phyloP scores from a whole-genome alignment of 92 coral and sea anemone species.

The Phenganax stokvisi region DNA sequence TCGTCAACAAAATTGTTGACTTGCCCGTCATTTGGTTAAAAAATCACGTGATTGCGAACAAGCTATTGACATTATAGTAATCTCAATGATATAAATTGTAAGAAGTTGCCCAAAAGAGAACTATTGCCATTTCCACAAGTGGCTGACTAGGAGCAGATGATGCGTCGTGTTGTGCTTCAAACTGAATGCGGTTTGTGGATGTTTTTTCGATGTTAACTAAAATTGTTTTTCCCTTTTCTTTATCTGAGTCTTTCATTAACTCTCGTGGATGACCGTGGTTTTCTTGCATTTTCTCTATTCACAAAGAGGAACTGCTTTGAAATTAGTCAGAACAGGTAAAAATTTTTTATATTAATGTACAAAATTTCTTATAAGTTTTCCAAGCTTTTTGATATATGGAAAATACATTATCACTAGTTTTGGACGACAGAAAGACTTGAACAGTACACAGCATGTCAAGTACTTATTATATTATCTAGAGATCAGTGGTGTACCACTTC shows the following conservation, averaged over 20 bases:
- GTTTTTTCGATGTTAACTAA: background rate
- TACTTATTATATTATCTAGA: too few species aligned
- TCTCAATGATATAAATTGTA: background rate
- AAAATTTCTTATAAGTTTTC: too few species aligned
- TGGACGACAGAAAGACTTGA: too few species aligned
- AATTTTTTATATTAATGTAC: background rate
- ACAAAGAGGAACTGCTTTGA: constrained; percentile 33
- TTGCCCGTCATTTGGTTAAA: too few species aligned
- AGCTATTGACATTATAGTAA: background rate
- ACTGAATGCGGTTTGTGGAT: background rate
- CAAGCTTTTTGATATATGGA: too few species aligned
- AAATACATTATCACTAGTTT: too few species aligned
- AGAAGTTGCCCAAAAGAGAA: background rate
- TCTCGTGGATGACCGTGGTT: background rate
- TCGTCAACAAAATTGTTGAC: too few species aligned
- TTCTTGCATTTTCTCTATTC: constrained; percentile 13
- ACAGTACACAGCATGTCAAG: too few species aligned
- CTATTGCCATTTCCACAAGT: background rate
- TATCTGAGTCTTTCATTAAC: background rate
- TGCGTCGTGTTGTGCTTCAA: background rate
- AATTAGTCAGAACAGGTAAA: constrained; percentile 24
- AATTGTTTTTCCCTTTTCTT: background rate
- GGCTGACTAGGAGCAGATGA: background rate
- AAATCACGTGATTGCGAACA: too few species aligned
- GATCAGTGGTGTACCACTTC: too few species aligned